Evolutionary conservation across 2,888 invertebrate species (phyloP).

Genomic region (Sympetrum striolatum): DNA sequence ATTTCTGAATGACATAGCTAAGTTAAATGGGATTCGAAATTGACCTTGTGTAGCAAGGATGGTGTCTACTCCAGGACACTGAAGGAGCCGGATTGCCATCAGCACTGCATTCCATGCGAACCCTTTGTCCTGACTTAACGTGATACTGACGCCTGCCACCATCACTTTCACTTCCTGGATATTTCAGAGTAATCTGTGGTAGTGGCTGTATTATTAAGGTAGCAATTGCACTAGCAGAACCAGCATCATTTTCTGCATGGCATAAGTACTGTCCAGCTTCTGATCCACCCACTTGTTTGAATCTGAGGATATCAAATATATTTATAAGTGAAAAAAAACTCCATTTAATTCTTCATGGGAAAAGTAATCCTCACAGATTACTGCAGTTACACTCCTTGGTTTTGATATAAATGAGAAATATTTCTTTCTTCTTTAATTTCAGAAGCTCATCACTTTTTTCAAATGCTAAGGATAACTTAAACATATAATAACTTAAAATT

Average conservation of each 20-base stretch:
- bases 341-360: too few species aligned
- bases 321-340: background rate
- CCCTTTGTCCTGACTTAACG: constrained; percentile 70
- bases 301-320: constrained; percentile 59
- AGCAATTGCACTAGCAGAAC: constrained; percentile 72
- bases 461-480: too few species aligned
- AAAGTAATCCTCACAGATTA: background rate
- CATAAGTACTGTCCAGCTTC: constrained; percentile 92
- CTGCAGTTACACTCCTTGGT: background rate
- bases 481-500: too few species aligned
- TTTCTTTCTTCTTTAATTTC: too few species aligned
- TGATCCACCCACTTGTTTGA: constrained; percentile 71
- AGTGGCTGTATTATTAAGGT: constrained; percentile 72
- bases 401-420: background rate
- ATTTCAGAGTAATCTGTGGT: constrained; percentile 71
- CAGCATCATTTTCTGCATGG: constrained; percentile 80
- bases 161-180: constrained; percentile 57
- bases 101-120: constrained; percentile 78
- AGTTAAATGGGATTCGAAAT: constrained; percentile 52
- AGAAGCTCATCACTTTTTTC: too few species aligned
- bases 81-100: constrained; percentile 79
- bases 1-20: constrained; percentile 54
- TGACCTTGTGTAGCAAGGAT: constrained; percentile 56
- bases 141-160: constrained; percentile 58
- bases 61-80: constrained; percentile 70